Evolutionary conservation across 2,888 invertebrate genomes (phyloP), one percentile per base, ranked within the genome.

Genomic region (Rotaria sp.): DNA sequence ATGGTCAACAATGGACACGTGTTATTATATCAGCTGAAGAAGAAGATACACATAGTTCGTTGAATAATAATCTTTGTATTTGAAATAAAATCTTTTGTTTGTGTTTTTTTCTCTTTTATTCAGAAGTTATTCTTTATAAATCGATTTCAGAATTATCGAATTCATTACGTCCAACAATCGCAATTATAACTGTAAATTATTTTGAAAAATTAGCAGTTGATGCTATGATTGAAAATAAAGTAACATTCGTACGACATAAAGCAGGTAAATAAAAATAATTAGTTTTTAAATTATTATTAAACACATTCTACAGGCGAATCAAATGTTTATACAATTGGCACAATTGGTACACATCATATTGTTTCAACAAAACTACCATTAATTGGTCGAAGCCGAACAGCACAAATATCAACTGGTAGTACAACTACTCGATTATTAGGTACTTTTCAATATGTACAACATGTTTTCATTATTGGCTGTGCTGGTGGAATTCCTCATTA

Each of bases 401-500:
- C 91, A 45, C 90, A 91, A 88, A 91, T 91, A 75, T 90, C 91
- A 5, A 89, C 91, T 52, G 91, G 91, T 41, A 88, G 87, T 85
- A 90, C 90, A 21, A 91, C 91, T 41, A 91, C 91, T 13, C 88
- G 91, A 85, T 88, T 91, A 85, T 88, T 91, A 67, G 94, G 98
- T 86, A 96, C 96, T 89, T 99, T 99, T 93, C 97, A 96, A 91
- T 89, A 91, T 87, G 95, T 97, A 87, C 96, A 98, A 90, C 96
- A 95, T 91, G 97, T 99, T 41, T 95, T 99, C 90, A 92, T 99
- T 88, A 96, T 98, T 59, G 98, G 98, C 48, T 96, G 96, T 7
- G 97, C 96, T 11, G 98, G 98, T 21, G 98, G 96, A 4, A 96
- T 99, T 80, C 97, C 98, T 0, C 96, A 98, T 92, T 97, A 95